Evolutionary conservation across 1,140 invertebrate species (phyloP).

Genomic region (Sitophilus oryzae): DNA sequence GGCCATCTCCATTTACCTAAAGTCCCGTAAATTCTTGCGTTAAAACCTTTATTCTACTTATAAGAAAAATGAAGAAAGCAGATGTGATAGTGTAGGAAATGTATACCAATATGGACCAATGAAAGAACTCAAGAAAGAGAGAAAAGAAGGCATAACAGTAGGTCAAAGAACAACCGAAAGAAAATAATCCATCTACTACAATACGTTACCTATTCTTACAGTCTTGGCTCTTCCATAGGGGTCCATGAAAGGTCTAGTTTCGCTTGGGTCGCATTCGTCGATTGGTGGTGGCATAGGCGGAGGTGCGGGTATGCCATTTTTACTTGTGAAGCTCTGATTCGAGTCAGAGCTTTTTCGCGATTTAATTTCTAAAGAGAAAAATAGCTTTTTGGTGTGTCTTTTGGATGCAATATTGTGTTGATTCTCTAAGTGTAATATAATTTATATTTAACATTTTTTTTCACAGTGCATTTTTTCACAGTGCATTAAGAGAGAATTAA

Average conservation of each 20-base stretch:
- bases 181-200: no score
- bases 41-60: no score
- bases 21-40: not conserved
- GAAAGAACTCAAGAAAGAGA: not conserved
- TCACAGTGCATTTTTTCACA: no score
- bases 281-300: conserved; percentile 79
- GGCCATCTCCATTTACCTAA: conserved; percentile 95
- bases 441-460: no score
- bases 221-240: conserved; percentile 91
- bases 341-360: conserved; percentile 57
- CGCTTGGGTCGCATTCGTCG: conserved; percentile 69
- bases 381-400: not conserved
- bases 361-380: conserved; percentile 38
- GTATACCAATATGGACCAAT: not conserved
- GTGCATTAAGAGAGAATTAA: no score
- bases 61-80: no score
- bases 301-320: conserved; percentile 63
- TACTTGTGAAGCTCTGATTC: conserved; percentile 46
- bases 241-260: conserved; percentile 76
- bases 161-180: not conserved
- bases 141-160: not conserved
- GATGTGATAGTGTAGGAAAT: not conserved
- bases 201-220: conserved; percentile 71
- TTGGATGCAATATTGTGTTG: not conserved
- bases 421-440: no score